phyloP scores from a whole-genome alignment of 2,113 vertebrate species.

The Prolemur simus region DNA sequence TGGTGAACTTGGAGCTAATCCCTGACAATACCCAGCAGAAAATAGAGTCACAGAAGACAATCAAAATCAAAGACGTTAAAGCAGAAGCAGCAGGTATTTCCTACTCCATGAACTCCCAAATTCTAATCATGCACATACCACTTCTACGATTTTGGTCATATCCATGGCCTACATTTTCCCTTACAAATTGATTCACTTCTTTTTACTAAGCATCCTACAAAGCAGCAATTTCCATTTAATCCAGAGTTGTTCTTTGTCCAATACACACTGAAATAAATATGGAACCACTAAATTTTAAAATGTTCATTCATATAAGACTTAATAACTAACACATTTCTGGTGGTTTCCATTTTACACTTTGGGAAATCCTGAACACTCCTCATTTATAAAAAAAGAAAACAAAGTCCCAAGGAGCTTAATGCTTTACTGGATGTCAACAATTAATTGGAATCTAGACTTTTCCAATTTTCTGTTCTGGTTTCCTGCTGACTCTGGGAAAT shows the following conservation, averaged over 20 bases:
- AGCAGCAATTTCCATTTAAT: not conserved
- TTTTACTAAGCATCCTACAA: not conserved
- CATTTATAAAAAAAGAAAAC: not conserved
- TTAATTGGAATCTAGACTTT: not conserved
- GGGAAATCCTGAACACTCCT: not conserved
- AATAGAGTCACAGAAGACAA: not conserved
- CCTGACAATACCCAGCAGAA: not conserved
- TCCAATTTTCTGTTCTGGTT: not conserved
- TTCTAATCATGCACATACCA: not conserved
- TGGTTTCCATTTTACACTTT: constrained; percentile 30
- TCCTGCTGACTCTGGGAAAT: constrained; percentile 21
- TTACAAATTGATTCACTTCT: not conserved
- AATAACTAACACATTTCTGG: constrained; percentile 6
- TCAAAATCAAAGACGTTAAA: not conserved
- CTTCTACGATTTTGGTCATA: not conserved
- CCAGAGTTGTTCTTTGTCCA: not conserved
- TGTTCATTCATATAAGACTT: not conserved
- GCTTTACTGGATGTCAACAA: not conserved
- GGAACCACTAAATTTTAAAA: constrained; percentile 13
- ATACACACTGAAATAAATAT: constrained; percentile 32
- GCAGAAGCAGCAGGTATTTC: not conserved
- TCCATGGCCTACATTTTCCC: not conserved
- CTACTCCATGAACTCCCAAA: not conserved
- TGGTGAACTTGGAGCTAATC: not conserved
- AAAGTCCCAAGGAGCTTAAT: not conserved